Conservation (phyloP, 37 sponge, comb jelly and placozoan genomes). For the Sycon ciliatum region DNA sequence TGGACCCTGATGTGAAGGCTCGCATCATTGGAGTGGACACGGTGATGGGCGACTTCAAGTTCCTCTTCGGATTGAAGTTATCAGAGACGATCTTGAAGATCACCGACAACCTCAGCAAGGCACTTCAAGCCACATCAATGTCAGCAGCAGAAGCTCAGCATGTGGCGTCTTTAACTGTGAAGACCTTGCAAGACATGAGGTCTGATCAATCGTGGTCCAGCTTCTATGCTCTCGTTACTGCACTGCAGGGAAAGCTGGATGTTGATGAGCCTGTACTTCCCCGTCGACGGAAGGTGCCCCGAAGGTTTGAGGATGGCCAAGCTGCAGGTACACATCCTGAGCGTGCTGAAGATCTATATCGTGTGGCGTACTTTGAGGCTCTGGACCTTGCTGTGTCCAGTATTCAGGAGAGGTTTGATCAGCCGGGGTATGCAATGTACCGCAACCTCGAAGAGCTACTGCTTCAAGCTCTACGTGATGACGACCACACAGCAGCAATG, state of each 20-base stretch:
- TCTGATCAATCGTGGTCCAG: not conserved
- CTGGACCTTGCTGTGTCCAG: slow-evolving; percentile 3
- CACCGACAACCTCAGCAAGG: slow-evolving; percentile 3
- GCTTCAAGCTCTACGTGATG: slow-evolving; percentile 18
- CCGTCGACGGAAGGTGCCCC: not conserved
- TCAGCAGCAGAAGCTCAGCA: slow-evolving; percentile 14
- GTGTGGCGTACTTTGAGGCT: not conserved
- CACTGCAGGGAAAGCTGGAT: not conserved
- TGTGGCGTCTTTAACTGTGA: not conserved
- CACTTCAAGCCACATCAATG: not conserved
- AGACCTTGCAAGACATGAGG: not conserved
- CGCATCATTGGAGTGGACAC: not conserved
- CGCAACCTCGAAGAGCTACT: not conserved
- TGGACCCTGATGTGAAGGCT: not conserved
- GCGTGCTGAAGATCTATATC: not conserved
- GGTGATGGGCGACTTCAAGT: not conserved
- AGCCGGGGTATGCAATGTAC: slow-evolving; percentile 11
- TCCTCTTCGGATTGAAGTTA: not conserved
- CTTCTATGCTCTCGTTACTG: not conserved
- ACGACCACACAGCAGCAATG: slow-evolving; percentile 12
- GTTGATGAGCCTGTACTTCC: not conserved
- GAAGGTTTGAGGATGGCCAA: not conserved
- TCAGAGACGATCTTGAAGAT: not conserved
- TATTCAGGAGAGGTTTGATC: not conserved
- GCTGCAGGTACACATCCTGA: not conserved